Base-by-base conservation (phyloP, 1,140 invertebrate genomes). In the Drosophila pachea region DNA sequence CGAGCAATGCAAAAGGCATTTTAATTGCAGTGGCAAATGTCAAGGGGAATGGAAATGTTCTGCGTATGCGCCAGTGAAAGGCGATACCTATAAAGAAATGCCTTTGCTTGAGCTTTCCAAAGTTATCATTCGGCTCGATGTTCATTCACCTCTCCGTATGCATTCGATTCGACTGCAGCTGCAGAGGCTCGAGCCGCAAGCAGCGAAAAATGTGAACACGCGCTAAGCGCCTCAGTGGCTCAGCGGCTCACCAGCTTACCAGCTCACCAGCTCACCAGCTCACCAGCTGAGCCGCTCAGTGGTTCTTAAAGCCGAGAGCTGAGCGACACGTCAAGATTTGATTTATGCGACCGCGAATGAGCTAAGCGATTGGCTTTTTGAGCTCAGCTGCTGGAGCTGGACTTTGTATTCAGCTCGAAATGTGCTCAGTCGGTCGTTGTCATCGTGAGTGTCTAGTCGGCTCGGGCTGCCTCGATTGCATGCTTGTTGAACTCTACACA, bases 11-110 rank as follows among this genome's bases (percentile, higher is more conserved):
- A 49, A 78, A 78, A 84, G 79, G 79, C 73, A 79, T 83, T 76
- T 83, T 83, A 83, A 83, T 78, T 84, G 79, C 76, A 22, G 29
- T 43, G 31, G 12, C 47, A 68, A 78, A 78, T 78, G 76, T 78
- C 75, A 78, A 70, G 70, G 75, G 16, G 45, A 53, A 35, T 77
- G 65, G 43, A 58, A 78, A 78, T 64, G 66, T 74, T 78, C 65
- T 78, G 58, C 73, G 62, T 71, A 62, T 49, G 61, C 63, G 31
- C 36, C 8, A 48, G 72, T 50, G 62, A 83, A 78, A 81, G 76
- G 52, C 66, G 36, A 11, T 55, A 29, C 14, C 14, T 7, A 38
- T 6, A 53, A 9, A 53, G 9, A 11, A 49, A 38, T 54, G 29
- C 45, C 22, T 48, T 42, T 2, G 40, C n/a, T 43, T 14, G 7